Evolutionary conservation across 1,140 invertebrate genomes (phyloP).

Genomic region (Eurytemora carolleeae): DNA sequence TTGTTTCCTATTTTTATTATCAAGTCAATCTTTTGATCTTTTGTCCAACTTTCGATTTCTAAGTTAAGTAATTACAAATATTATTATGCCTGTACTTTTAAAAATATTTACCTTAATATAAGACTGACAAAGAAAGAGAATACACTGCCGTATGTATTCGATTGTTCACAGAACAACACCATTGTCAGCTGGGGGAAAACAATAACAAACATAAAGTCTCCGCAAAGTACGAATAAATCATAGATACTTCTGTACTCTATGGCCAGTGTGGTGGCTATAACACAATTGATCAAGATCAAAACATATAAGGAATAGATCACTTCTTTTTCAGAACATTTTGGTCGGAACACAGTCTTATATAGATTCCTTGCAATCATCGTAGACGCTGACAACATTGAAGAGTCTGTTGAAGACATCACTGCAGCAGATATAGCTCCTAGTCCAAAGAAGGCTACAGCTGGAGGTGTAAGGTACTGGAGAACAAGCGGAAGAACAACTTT

Average conservation of each 20-base stretch:
- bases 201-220: slow-evolving; percentile 8
- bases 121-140: slow-evolving; percentile 3
- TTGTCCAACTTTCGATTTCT: no score
- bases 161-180: slow-evolving; percentile 4
- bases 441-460: slow-evolving; percentile 81
- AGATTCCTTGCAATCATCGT: slow-evolving; percentile 97
- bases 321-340: slow-evolving; percentile 33
- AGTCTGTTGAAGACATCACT: slow-evolving; percentile 96
- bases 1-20: no score
- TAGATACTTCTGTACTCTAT: slow-evolving; percentile 6
- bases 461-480: slow-evolving; percentile 15
- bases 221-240: slow-evolving; percentile 2
- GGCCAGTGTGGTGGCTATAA: slow-evolving; percentile 1
- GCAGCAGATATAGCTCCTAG: slow-evolving; percentile 93
- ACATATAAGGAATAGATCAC: background rate
- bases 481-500: background rate
- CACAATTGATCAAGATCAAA: background rate
- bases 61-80: no score
- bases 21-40: no score
- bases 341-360: slow-evolving; percentile 85
- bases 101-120: background rate
- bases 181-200: slow-evolving; percentile 9
- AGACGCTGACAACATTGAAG: slow-evolving; percentile 82
- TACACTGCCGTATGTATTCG: slow-evolving; percentile 9
- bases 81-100: no score